Base-by-base conservation (phyloP, 2,113 vertebrate species). In the Acanthisitta chloris region DNA sequence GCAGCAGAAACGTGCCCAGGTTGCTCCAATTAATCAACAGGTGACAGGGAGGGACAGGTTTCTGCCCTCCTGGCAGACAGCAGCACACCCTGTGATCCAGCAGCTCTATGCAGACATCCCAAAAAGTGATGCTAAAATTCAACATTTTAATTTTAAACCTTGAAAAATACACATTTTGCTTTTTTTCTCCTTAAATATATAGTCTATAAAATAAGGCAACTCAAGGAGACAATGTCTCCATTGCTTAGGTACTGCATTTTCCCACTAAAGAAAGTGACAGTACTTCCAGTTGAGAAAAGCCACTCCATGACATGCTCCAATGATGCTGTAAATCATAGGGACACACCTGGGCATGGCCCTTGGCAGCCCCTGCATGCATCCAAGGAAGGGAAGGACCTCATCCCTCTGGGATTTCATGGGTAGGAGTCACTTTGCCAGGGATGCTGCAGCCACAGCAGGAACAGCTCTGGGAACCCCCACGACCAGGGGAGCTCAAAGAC, bases 141-240 rank as follows among this genome's bases (percentile, higher is more conserved):
- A 45, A 45, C 43, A 12, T 45, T 17, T 55, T 34, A 33, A 48
- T 54, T 51, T 61, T 8, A n/a, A 92, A 86, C 62, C 18, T 93
- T 88, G 64, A 83, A 92, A 94, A 96, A 96, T 55, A 66, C 70
- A 49, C 58, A 57, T 45, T 67, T 95, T 34, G 31, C 21, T 70
- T 51, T 64, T n/a, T 43, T 25, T 86, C 49, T 55, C 12, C 64
- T 95, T 81, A 95, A 96, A 96, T 92, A 92, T 13, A 72, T 24
- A 65, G 34, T 64, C 54, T 93, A 97, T 81, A 95, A 97, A 97
- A 96, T 97, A 97, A 97, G 97, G 95, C 96, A 97, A 95, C 96
- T 95, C 7, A 3, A 87, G 87, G 90, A 57, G 83, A 95, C 33
- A 3, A 34, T 2, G 17, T 59, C 83, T 81, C 88, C 62, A 55